Evolutionary conservation across 2,888 invertebrate species (phyloP).

Genomic region (Lypha dubia): DNA sequence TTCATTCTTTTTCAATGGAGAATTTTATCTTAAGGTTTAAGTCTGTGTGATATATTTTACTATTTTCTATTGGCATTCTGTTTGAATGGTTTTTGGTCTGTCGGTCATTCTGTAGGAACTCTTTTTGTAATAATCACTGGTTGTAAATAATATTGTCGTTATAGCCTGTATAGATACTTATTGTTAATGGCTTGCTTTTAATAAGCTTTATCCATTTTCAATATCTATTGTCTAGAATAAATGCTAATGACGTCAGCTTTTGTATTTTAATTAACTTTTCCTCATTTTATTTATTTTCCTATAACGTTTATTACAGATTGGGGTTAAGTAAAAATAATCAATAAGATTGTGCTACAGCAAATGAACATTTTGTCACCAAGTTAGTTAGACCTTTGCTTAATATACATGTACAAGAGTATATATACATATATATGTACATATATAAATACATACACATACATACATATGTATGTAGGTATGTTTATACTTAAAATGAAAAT

Average conservation of each 20-base stretch:
- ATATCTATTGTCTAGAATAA: conserved; percentile 32
- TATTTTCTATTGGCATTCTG: conserved; percentile 28
- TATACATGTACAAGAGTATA: too few relatives aligned
- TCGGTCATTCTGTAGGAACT: conserved; percentile 16
- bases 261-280: conserved; percentile 51
- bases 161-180: conserved; percentile 1
- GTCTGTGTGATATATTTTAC: not conserved
- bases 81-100: conserved; percentile 4
- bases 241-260: conserved; percentile 44
- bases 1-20: conserved; percentile 41
- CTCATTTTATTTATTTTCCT: not conserved
- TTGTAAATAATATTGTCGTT: conserved; percentile 33
- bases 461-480: too few relatives aligned
- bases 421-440: too few relatives aligned
- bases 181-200: conserved; percentile 28
- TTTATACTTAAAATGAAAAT: too few relatives aligned
- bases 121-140: conserved; percentile 35
- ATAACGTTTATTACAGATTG: not conserved
- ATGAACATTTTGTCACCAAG: not conserved
- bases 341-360: not conserved
- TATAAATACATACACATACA: too few relatives aligned
- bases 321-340: conserved; percentile 27
- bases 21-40: conserved; percentile 21
- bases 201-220: conserved; percentile 14
- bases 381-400: too few relatives aligned